Percentiles rank a stretch among this genome's conserved stretches.
These are phyloP conservation scores for Spondyliosoma cantharus DNA, from an alignment of 2,797 vertebrate species.

Conservation along the genomic window DNA sequence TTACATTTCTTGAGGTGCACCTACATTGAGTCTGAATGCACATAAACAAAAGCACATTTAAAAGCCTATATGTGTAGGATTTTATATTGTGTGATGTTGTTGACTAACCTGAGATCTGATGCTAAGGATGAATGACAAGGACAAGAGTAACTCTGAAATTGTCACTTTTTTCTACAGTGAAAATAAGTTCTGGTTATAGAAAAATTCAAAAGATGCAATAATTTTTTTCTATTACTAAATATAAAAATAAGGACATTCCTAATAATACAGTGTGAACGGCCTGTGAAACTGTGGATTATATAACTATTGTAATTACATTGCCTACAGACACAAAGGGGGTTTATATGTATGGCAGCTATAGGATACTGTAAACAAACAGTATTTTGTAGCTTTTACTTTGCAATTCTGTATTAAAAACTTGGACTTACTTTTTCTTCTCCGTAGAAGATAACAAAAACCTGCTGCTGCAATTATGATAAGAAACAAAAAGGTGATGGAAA, in stretches of 20 bases:
- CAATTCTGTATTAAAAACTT: neutral
- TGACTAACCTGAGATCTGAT: too few species aligned
- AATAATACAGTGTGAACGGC: neutral
- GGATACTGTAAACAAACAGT: neutral
- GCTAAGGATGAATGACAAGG: too few species aligned
- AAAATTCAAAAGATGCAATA: neutral
- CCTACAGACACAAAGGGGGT: neutral
- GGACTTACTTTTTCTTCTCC: neutral
- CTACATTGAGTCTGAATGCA: neutral
- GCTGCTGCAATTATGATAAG: neutral
- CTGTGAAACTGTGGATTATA: neutral
- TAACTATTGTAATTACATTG: neutral
- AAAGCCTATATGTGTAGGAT: neutral
- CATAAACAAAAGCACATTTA: neutral
- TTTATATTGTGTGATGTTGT: neutral
- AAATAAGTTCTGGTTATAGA: neutral
- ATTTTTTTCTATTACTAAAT: neutral
- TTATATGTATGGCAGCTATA: too few species aligned
- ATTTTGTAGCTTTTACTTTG: neutral
- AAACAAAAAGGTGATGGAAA: fast-evolving
- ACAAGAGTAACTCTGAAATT: too few species aligned
- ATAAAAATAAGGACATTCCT: neutral
- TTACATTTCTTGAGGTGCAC: neutral
- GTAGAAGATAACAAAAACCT: fast-evolving
- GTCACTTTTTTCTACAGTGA: neutral